Evolutionary conservation across 2,797 vertebrate genomes (phyloP), one percentile per base, ranked within the genome.

Genomic region (Poecilia wingei): DNA sequence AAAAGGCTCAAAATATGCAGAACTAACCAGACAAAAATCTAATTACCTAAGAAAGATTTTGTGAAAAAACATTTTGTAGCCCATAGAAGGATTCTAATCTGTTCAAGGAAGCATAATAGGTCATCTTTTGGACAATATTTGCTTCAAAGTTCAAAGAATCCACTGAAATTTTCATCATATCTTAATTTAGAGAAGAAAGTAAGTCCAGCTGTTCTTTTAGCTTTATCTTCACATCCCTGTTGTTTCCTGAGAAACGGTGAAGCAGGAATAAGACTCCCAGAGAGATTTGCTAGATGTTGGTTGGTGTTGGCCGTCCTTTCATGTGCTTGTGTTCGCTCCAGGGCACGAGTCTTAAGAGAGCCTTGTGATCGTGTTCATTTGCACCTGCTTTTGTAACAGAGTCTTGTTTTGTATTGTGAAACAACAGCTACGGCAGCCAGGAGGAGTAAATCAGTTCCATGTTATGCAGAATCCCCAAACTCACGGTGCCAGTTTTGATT

Each of bases 291-390:
- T 20, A 25, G 81, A 79, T 31, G 49, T 57, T 13, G 28, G 75
- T 49, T 45, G 46, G 39, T 6, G 59, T 74, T 75, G 61, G 80
- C 46, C n/a, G 0, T 85, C 18, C 75, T 89, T 85, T 91, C 84
- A 88, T 87, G 81, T 87, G 82, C 55, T 49, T 79, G 16, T 71
- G 8, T 80, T 4, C 14, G 80, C 93, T 80, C 39, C 82, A 28
- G 89, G 90, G 86, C 79, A 33, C 0, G 68, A 79, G 91, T 92
- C 92, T 89, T 86, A 13, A 84, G 88, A 84, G 76, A 86, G 74
- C 28, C 89, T 82, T 91, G 90, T 93, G 92, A 93, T 92, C 85
- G 78, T 9, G 3, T 77, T 75, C 64, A 39, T 79, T 73, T 55
- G 47, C 76, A 18, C 82, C 33, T 71, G 76, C 53, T 79, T 87